A percentile compares a stretch with the other conserved stretches of the same genome.
These are phyloP conservation scores for Hippolais icterina DNA, from an alignment of 2,113 vertebrate species.

Conservation along the genomic window DNA sequence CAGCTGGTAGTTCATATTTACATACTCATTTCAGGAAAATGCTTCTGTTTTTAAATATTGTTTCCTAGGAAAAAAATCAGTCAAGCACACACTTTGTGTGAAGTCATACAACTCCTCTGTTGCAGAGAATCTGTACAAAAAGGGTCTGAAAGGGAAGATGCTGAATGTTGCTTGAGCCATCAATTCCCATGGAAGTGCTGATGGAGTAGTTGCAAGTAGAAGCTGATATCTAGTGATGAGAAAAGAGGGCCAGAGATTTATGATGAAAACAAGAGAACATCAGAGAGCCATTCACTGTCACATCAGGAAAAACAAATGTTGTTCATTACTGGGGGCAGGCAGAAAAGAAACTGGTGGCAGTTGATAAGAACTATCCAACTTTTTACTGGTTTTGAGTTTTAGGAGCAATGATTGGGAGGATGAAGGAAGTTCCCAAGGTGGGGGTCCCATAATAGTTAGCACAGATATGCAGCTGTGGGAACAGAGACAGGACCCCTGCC, in stretches of 20 bases:
- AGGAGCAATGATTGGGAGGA: not conserved
- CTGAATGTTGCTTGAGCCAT: not conserved
- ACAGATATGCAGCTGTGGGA: rapidly evolving
- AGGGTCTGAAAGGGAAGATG: not conserved
- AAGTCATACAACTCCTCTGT: not conserved
- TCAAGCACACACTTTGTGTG: not conserved
- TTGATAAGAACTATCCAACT: not conserved
- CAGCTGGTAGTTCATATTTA: not conserved
- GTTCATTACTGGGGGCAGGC: not conserved
- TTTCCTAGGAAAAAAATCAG: not conserved
- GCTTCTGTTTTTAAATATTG: not conserved
- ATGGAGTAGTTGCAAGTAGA: not conserved
- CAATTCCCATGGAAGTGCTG: not conserved
- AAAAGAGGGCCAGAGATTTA: not conserved
- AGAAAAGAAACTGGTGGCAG: not conserved
- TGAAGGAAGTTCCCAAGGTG: not conserved
- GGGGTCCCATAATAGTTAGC: not conserved
- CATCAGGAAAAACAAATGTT: not conserved
- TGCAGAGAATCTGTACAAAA: not conserved
- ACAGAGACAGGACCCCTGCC: not conserved
- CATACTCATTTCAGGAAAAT: not conserved
- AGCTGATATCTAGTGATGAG: not conserved
- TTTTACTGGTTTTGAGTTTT: not conserved
- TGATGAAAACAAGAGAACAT: not conserved
- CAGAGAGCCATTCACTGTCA: not conserved